phyloP scores from a whole-genome alignment of 2,888 invertebrate species.

The Atrina japonica region DNA sequence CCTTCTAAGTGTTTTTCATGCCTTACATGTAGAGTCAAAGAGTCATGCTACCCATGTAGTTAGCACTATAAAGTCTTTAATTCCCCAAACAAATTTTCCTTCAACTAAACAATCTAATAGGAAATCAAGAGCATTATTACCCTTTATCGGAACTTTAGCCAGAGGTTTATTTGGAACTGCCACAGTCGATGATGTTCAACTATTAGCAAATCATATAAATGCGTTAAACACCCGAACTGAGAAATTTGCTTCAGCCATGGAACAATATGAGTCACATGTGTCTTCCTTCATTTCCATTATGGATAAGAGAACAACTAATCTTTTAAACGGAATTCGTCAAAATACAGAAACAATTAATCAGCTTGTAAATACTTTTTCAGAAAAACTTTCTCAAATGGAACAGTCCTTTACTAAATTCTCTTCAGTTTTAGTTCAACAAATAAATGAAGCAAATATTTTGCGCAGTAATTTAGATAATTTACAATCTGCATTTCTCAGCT shows the following conservation, averaged over 20 bases:
- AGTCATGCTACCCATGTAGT: neutral
- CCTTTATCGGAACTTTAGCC: constrained; percentile 28
- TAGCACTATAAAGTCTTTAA: constrained; percentile 8
- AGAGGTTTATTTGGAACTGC: constrained; percentile 33
- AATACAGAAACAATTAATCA: constrained; percentile 2
- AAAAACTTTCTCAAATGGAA: neutral
- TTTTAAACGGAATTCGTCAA: constrained; percentile 26
- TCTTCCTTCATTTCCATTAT: constrained; percentile 34
- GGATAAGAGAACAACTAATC: constrained; percentile 29
- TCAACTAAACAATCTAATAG: neutral
- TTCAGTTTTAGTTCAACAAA: constrained; percentile 17
- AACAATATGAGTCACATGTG: constrained; percentile 29
- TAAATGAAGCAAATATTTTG: constrained; percentile 12
- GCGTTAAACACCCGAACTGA: constrained; percentile 22
- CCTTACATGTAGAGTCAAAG: neutral
- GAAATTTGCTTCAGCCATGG: constrained; percentile 8
- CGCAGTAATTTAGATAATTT: constrained; percentile 12
- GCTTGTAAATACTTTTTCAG: neutral
- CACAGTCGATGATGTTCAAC: constrained; percentile 30
- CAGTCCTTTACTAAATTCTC: no score
- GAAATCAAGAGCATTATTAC: constrained; percentile 13
- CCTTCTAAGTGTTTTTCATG: neutral
- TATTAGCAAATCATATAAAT: constrained; percentile 37
- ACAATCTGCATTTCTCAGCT: constrained; percentile 15
- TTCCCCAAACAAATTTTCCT: constrained; percentile 15